Evolutionary conservation across 2,113 vertebrate species (phyloP).

Genomic region (Anhinga rufa): DNA sequence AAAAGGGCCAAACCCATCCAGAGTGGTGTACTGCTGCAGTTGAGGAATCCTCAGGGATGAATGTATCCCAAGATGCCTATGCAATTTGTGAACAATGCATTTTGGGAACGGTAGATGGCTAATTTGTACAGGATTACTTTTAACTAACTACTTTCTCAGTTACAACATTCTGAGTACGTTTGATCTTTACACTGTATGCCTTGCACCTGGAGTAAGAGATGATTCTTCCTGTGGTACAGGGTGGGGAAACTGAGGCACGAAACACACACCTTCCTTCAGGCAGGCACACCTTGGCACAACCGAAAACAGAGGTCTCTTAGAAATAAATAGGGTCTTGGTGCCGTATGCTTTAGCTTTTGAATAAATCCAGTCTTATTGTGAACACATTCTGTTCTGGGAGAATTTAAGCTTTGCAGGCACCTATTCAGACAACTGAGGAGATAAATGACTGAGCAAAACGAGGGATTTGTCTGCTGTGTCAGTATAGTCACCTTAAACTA

Average conservation of each 20-base stretch:
- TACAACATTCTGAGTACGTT: not conserved
- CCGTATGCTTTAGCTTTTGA: not conserved
- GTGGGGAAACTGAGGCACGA: not conserved
- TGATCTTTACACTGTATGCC: not conserved
- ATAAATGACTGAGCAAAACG: not conserved
- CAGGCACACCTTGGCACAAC: not conserved
- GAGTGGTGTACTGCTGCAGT: not conserved
- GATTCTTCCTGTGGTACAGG: not conserved
- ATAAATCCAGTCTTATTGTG: not conserved
- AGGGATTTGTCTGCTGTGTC: not conserved
- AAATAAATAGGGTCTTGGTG: not conserved
- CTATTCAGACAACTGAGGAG: not conserved
- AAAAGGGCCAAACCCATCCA: not conserved
- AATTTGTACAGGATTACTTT: not conserved
- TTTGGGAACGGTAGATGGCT: not conserved
- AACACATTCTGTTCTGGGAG: not conserved
- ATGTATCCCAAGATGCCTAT: not conserved
- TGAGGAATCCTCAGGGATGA: not conserved
- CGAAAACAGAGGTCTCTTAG: not conserved
- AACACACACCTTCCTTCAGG: not conserved
- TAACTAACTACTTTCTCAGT: not conserved
- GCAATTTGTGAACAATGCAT: not conserved
- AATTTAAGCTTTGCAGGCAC: not conserved
- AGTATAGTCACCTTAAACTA: not conserved
- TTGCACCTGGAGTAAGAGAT: not conserved